Percentiles rank a stretch among this genome's conserved stretches.
Evolutionary conservation across 2,888 invertebrate species (phyloP).

Genomic region (Pasiphila rectangulata): DNA sequence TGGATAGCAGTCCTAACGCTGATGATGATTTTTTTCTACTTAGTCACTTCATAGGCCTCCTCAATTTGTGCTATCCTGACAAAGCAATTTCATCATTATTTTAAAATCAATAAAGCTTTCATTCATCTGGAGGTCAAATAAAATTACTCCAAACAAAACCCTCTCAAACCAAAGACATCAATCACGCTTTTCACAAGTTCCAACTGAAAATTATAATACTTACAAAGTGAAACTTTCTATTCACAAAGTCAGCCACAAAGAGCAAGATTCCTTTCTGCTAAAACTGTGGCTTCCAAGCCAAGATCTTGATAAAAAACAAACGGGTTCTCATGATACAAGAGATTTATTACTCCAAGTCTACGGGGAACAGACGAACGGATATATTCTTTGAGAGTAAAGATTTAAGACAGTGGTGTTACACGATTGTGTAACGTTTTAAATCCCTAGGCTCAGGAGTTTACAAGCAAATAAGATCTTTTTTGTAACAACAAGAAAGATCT

Average conservation of each 20-base stretch:
- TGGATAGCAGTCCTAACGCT: too few relatives aligned
- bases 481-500: too few relatives aligned
- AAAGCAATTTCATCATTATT: too few relatives aligned
- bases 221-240: conserved; percentile 14
- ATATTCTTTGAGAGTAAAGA: conserved; percentile 57
- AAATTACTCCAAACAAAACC: background rate
- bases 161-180: conserved; percentile 2
- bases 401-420: conserved; percentile 40
- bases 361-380: conserved; percentile 56
- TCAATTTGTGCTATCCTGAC: too few relatives aligned
- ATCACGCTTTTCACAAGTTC: conserved; percentile 9
- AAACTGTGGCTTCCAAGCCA: conserved; percentile 33
- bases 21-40: too few relatives aligned
- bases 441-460: background rate
- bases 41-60: too few relatives aligned
- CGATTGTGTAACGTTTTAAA: conserved; percentile 22
- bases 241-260: conserved; percentile 13
- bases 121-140: too few relatives aligned
- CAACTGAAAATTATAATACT: conserved; percentile 2
- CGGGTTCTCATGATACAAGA: conserved; percentile 55
- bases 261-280: conserved; percentile 13
- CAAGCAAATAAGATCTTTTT: too few relatives aligned
- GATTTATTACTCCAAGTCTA: conserved; percentile 68
- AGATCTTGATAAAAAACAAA: conserved; percentile 65
- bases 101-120: too few relatives aligned